Percentiles rank a stretch among this genome's conserved stretches.
Conservation (phyloP, 1,140 invertebrate genomes). For the Philaenus spumarius region DNA sequence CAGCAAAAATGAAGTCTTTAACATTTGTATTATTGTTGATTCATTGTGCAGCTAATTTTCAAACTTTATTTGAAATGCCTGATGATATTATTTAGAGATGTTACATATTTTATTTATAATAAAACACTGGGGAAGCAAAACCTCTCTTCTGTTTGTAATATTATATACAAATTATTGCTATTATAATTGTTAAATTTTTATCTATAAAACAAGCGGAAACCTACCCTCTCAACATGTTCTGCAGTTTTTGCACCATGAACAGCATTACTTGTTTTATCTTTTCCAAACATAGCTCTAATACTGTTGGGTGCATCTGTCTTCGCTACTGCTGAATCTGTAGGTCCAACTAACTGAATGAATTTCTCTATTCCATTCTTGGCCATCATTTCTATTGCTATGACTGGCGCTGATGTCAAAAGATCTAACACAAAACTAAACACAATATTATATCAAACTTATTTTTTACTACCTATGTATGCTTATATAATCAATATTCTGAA, state of each 20-base stretch:
- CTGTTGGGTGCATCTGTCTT: slow-evolving; percentile 48
- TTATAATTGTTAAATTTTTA: too few species aligned
- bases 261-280: slow-evolving; percentile 60
- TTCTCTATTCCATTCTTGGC: slow-evolving; percentile 58
- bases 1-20: too few species aligned
- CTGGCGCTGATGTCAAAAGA: slow-evolving; percentile 60
- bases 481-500: not conserved
- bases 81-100: too few species aligned
- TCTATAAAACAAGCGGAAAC: too few species aligned
- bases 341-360: slow-evolving; percentile 56
- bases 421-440: slow-evolving; percentile 49
- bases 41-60: too few species aligned
- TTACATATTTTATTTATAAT: too few species aligned
- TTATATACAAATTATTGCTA: too few species aligned
- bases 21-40: too few species aligned
- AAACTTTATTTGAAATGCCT: too few species aligned
- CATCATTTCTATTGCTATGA: slow-evolving; percentile 66
- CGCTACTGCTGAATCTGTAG: slow-evolving; percentile 57
- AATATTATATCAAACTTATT: not conserved
- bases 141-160: too few species aligned
- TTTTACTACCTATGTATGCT: not conserved
- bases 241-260: slow-evolving; percentile 49
- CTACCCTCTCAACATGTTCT: slow-evolving; percentile 11
- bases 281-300: slow-evolving; percentile 66
- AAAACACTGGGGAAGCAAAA: too few species aligned